Base-by-base conservation (phyloP, 2,888 invertebrate species). In the Odontocolon sp. region DNA sequence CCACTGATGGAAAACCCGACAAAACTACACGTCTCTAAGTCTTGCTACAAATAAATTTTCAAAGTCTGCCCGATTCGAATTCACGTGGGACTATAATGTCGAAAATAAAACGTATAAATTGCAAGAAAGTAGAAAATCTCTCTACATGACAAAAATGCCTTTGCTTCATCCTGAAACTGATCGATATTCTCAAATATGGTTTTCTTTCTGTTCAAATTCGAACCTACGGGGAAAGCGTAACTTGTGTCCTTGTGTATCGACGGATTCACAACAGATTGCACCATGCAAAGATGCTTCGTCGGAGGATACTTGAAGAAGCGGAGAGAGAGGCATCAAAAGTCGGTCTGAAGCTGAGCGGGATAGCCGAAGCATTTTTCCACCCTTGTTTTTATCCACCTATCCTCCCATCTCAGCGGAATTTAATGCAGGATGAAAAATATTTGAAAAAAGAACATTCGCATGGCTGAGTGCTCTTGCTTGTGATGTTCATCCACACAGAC, bases 391-490 rank as follows among this genome's bases (percentile, higher is more conserved):
- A 26, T 8, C 8, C 38, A 4, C 9, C 40, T 21, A 26, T 40
- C 28, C 26, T 57, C 26, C 14, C 8, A 26, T 26, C 14, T 16
- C 26, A 38, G 23, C 23, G 14, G 6, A 8, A 16, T 16, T 21
- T 21, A 3, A 11, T 9, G 11, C 4, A n/a, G 3, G 33, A 47
- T 33, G 33, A n/a, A 21, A 31, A 21, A 8, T 52, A 18, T 14
- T n/a, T n/a, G n/a, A 18, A 9, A 21, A 11, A 47, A 47, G 31
- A 45, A 47, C n/a, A 18, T 31, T 23, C 8, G 28, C 50, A 33
- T 16, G 57, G 47, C 28, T 66, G 26, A 72, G 31, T 66, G 38
- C 66, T 50, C 4, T 50, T 50, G 40, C 23, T 18, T 8, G 56
- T n/a, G 23, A 23, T 50, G 31, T 56, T 66, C 40, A 28, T 50